Percentiles rank a stretch among this genome's conserved stretches.
These are phyloP conservation scores for Agelastica alni DNA, from an alignment of 2,888 invertebrate species.

Conservation along the genomic window DNA sequence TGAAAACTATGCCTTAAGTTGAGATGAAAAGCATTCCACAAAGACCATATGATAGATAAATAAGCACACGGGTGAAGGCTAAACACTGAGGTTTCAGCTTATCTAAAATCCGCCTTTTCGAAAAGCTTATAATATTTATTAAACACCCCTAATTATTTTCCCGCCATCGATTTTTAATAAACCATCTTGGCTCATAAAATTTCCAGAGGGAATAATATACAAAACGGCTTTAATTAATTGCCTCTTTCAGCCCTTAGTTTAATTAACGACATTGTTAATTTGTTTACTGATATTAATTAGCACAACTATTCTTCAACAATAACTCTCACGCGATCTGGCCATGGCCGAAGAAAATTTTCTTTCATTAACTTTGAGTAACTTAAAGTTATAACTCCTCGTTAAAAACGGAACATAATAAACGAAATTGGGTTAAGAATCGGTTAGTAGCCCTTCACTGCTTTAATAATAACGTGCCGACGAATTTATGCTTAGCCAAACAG, in stretches of 20 bases:
- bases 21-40: constrained; percentile 57
- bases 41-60: constrained; percentile 55
- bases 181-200: constrained; percentile 22
- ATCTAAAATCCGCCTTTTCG: constrained; percentile 39
- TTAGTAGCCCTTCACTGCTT: constrained; percentile 1
- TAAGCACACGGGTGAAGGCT: constrained; percentile 53
- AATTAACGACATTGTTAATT: constrained; percentile 30
- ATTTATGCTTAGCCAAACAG: too few species aligned
- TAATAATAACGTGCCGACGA: too few species aligned
- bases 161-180: constrained; percentile 28
- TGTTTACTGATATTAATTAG: constrained; percentile 31
- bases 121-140: constrained; percentile 29
- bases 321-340: constrained; percentile 14
- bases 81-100: constrained; percentile 48
- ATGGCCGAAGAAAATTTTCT: constrained; percentile 13
- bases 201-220: constrained; percentile 22
- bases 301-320: constrained; percentile 24
- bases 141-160: constrained; percentile 19
- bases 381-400: constrained; percentile 13
- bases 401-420: constrained; percentile 1
- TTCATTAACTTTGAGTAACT: constrained; percentile 13
- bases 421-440: constrained; percentile 9
- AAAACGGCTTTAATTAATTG: constrained; percentile 28
- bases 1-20: constrained; percentile 57
- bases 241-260: constrained; percentile 24